phyloP scores from a whole-genome alignment of 2,113 vertebrate genomes.

The Balaeniceps rex region DNA sequence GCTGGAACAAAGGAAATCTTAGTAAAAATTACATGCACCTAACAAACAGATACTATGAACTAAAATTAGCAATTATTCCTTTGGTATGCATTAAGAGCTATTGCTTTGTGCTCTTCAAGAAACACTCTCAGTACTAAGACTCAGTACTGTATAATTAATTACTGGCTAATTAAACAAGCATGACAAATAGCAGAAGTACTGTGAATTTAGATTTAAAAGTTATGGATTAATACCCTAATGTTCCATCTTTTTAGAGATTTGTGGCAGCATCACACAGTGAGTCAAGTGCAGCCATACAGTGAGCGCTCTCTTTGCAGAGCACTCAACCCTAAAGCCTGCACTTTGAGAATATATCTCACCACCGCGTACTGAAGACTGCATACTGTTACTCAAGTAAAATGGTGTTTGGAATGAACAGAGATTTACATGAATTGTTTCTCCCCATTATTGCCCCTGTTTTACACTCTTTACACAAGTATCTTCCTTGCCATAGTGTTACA shows the following conservation, averaged over 20 bases:
- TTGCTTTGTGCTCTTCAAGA: not conserved
- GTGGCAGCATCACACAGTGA: not conserved
- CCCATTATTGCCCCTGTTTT: not conserved
- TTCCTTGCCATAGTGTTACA: not conserved
- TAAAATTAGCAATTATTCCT: not conserved
- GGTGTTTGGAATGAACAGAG: not conserved
- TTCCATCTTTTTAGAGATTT: not conserved
- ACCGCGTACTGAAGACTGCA: not conserved
- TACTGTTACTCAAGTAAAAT: not conserved
- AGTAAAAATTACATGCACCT: not conserved
- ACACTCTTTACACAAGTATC: not conserved
- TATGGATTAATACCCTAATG: not conserved
- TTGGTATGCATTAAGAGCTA: not conserved
- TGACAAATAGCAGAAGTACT: not conserved
- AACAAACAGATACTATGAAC: not conserved
- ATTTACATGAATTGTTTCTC: not conserved
- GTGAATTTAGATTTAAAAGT: not conserved
- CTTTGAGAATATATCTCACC: not conserved
- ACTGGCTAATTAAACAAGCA: not conserved
- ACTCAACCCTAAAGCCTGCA: no score
- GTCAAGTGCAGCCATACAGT: not conserved
- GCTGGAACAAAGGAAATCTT: not conserved
- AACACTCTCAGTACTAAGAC: not conserved
- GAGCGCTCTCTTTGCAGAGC: not conserved
- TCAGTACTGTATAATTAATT: not conserved